Percentiles rank a stretch among this genome's conserved stretches.
phyloP scores from a whole-genome alignment of 2,113 vertebrate species.

The Actenoides lindsayi region DNA sequence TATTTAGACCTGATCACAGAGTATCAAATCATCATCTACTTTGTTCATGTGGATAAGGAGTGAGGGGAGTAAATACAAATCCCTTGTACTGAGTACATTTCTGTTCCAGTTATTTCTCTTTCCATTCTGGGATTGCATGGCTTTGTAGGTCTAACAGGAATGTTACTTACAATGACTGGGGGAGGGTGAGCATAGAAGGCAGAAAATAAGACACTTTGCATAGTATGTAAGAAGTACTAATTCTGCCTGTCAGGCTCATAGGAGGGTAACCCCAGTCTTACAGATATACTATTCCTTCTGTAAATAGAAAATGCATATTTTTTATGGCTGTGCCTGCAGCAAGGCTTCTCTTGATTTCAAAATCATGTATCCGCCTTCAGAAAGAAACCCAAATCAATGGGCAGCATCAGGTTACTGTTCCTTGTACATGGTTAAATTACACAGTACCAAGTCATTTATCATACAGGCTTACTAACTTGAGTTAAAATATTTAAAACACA shows the following conservation, averaged over 20 bases:
- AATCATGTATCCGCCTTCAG: not conserved
- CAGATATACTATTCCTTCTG: not conserved
- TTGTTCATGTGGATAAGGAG: not conserved
- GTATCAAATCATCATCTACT: not conserved
- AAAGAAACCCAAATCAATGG: not conserved
- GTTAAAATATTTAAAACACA: not conserved
- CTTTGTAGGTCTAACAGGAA: not conserved
- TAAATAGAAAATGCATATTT: not conserved
- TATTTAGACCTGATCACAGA: not conserved
- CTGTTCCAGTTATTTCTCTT: not conserved
- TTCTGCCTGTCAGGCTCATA: not conserved
- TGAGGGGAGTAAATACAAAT: not conserved
- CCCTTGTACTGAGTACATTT: not conserved
- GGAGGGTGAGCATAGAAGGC: not conserved
- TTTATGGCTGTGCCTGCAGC: not conserved
- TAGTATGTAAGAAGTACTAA: not conserved
- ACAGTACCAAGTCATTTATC: not conserved
- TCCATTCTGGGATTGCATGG: not conserved
- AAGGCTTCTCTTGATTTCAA: not conserved
- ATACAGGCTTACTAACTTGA: not conserved
- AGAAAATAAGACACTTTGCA: not conserved
- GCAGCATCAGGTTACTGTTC: not conserved
- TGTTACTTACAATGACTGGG: not conserved
- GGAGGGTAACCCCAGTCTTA: not conserved
- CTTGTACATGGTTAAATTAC: not conserved